Conservation (phyloP, 2,888 invertebrate genomes). For the Macrosiphum euphorbiae region DNA sequence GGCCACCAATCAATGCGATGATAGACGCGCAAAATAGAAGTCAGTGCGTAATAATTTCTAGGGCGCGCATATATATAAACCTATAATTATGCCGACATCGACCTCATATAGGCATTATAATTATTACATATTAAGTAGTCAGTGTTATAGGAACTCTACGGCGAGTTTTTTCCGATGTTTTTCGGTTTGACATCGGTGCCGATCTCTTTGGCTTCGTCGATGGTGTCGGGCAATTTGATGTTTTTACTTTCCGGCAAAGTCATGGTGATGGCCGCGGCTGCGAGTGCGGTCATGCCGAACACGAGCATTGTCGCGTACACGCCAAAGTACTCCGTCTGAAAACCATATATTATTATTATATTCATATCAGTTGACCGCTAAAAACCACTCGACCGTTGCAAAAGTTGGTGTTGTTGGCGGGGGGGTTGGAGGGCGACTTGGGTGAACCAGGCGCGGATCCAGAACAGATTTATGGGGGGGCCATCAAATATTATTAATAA, state of each 20-base stretch:
- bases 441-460: too few species aligned
- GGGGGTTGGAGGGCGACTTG: not conserved
- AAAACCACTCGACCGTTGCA: not conserved
- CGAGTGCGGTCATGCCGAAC: constrained; percentile 76
- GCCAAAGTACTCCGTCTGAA: constrained; percentile 66
- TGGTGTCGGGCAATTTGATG: constrained; percentile 77
- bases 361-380: too few species aligned
- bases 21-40: not conserved
- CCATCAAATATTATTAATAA: too few species aligned
- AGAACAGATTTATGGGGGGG: too few species aligned
- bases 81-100: not conserved
- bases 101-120: not conserved
- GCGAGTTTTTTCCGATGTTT: not conserved
- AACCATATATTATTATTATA: constrained; percentile 11
- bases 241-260: constrained; percentile 80
- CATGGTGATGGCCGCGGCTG: constrained; percentile 76
- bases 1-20: not conserved
- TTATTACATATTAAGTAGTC: not conserved
- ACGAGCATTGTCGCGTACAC: constrained; percentile 73
- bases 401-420: not conserved
- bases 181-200: constrained; percentile 67
- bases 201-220: constrained; percentile 77
- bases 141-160: not conserved
- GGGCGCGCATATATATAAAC: not conserved
- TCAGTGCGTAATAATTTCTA: not conserved